Percentiles rank a stretch among this genome's conserved stretches.
These are phyloP conservation scores for Maniola hyperantus DNA, from an alignment of 2,888 invertebrate genomes.

Conservation along the genomic window DNA sequence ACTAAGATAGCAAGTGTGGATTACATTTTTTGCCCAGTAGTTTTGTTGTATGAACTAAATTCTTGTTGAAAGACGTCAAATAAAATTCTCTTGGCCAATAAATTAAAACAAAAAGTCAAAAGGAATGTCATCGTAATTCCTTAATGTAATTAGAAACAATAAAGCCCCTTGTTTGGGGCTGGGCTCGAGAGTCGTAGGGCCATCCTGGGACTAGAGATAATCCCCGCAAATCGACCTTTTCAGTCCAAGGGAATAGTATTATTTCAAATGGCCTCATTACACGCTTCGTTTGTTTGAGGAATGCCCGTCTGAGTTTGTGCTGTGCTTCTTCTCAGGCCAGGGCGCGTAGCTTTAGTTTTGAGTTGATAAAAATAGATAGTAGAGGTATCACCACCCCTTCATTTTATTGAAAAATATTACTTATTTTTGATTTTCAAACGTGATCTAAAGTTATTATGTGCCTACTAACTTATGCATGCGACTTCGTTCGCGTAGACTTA, in stretches of 20 bases:
- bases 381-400: too few relatives aligned
- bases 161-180: conserved; percentile 17
- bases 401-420: too few relatives aligned
- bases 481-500: too few relatives aligned
- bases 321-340: background rate
- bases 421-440: too few relatives aligned
- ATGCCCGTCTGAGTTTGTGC: background rate
- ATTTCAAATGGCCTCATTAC: conserved; percentile 18
- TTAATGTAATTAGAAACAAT: conserved; percentile 21
- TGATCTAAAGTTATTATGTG: too few relatives aligned
- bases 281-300: conserved; percentile 8
- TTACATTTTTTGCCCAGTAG: too few relatives aligned
- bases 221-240: conserved; percentile 19
- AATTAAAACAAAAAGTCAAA: conserved; percentile 12
- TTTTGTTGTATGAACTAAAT: background rate
- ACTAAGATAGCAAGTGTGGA: too few relatives aligned
- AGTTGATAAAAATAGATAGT: too few relatives aligned
- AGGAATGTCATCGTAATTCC: background rate
- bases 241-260: conserved; percentile 18
- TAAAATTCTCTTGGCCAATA: background rate
- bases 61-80: background rate
- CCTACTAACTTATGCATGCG: too few relatives aligned
- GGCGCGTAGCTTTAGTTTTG: too few relatives aligned
- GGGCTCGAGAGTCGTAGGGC: conserved; percentile 9
- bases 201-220: conserved; percentile 14